Percentiles rank a stretch among this genome's conserved stretches.
Evolutionary conservation across 1,140 invertebrate genomes (phyloP).

Genomic region (Uloborus diversus): DNA sequence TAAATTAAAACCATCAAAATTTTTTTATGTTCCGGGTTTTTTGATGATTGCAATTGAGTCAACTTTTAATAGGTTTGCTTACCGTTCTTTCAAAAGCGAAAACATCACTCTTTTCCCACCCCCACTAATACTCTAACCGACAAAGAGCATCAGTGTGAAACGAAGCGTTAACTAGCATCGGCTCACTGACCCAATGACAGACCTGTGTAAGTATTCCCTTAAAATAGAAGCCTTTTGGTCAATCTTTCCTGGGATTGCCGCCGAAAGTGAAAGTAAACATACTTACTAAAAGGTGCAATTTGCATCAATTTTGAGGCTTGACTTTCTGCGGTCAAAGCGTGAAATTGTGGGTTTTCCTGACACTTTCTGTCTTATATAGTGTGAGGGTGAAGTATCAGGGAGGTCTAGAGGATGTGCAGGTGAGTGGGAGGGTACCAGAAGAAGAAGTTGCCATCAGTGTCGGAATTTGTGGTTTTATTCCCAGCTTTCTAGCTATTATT

Average conservation of each 20-base stretch:
- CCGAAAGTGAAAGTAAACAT: conserved; percentile 29
- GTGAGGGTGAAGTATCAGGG: too few species aligned
- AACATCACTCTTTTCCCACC: too few species aligned
- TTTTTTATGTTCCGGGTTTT: too few species aligned
- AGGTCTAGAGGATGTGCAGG: background rate
- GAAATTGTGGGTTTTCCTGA: conserved; percentile 1
- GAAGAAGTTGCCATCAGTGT: background rate
- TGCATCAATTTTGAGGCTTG: conserved; percentile 26
- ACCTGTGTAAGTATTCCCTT: background rate
- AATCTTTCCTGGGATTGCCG: conserved; percentile 4
- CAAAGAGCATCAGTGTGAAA: background rate
- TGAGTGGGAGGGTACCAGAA: background rate
- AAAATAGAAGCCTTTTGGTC: background rate
- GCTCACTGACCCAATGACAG: background rate
- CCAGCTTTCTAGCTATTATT: too few species aligned
- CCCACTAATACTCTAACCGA: background rate
- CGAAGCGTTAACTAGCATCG: background rate
- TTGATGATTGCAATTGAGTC: too few species aligned
- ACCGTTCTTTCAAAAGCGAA: too few species aligned
- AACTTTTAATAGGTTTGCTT: too few species aligned
- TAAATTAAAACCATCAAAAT: too few species aligned
- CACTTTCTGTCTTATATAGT: background rate
- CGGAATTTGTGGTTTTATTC: too few species aligned
- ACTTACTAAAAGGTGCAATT: conserved; percentile 10
- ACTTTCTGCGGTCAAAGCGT: background rate